Conservation (phyloP, 2,113 vertebrate genomes). For the Solenodon paradoxus region DNA sequence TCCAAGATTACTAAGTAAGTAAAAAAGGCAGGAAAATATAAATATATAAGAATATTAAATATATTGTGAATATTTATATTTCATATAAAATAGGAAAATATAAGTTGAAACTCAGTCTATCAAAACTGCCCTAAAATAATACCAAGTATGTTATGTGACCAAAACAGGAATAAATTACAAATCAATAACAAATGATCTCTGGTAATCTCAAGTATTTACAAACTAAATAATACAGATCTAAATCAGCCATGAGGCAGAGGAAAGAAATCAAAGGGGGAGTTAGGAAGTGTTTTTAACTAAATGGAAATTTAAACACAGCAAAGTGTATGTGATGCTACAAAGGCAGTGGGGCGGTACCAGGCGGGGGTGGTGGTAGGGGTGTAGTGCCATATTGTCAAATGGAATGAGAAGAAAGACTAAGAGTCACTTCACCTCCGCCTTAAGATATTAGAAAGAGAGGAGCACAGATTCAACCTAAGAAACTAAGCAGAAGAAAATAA, state of each 20-base stretch:
- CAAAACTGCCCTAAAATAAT: neutral
- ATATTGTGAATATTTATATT: no score
- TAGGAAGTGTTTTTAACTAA: neutral
- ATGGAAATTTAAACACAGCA: neutral
- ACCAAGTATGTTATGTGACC: neutral
- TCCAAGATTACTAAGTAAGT: neutral
- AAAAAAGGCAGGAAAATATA: neutral
- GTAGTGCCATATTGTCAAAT: neutral
- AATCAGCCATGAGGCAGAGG: neutral
- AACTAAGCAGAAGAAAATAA: neutral
- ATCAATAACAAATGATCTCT: neutral
- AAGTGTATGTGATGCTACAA: neutral
- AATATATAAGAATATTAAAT: no score
- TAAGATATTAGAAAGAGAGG: neutral
- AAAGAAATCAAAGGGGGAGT: neutral
- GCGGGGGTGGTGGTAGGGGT: no score
- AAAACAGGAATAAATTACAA: neutral
- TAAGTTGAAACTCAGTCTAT: neutral
- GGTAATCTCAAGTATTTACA: neutral
- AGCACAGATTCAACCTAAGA: neutral
- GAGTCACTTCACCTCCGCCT: neutral
- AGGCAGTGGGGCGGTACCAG: no score
- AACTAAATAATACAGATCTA: neutral
- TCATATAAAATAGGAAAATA: no score
- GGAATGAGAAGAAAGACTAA: neutral